A percentile compares a stretch with the other conserved stretches of the same genome.
Evolutionary conservation across 1,140 invertebrate species (phyloP).

Genomic region (Patella vulgata): DNA sequence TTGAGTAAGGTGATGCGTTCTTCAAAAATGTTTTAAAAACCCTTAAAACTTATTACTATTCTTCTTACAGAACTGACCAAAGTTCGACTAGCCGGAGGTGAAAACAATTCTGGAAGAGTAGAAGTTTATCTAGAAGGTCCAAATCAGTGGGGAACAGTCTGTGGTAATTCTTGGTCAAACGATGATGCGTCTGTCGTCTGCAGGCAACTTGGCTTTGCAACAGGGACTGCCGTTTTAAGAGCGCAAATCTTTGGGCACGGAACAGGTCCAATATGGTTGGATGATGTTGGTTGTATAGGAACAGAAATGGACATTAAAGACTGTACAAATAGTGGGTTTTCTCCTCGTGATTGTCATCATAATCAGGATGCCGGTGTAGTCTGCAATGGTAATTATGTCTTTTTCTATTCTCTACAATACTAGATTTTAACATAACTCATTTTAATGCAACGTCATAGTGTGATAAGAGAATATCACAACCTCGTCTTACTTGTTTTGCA

Average conservation of each 20-base stretch:
- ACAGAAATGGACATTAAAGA: conserved; percentile 1
- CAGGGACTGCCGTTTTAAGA: conserved; percentile 28
- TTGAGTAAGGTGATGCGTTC: too few relatives aligned
- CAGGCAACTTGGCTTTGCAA: conserved; percentile 34
- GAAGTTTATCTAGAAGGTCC: conserved; percentile 45
- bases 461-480: too few relatives aligned
- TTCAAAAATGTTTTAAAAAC: too few relatives aligned
- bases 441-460: too few relatives aligned
- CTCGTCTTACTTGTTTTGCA: too few relatives aligned
- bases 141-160: conserved; percentile 53
- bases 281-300: not conserved
- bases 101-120: conserved; percentile 36
- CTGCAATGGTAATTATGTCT: conserved; percentile 28
- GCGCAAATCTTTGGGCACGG: not conserved
- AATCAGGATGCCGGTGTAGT: conserved; percentile 71
- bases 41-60: too few relatives aligned
- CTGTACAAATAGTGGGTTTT: conserved; percentile 17
- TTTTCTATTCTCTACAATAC: not conserved
- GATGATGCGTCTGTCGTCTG: conserved; percentile 49
- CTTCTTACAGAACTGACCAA: conserved; percentile 24
- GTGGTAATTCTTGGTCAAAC: conserved; percentile 54
- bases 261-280: conserved; percentile 4
- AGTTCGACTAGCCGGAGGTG: conserved; percentile 5
- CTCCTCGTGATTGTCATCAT: conserved; percentile 72
- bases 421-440: too few relatives aligned